Evolutionary conservation across 2,113 vertebrate genomes (phyloP).

Genomic region (Carettochelys insculpta): DNA sequence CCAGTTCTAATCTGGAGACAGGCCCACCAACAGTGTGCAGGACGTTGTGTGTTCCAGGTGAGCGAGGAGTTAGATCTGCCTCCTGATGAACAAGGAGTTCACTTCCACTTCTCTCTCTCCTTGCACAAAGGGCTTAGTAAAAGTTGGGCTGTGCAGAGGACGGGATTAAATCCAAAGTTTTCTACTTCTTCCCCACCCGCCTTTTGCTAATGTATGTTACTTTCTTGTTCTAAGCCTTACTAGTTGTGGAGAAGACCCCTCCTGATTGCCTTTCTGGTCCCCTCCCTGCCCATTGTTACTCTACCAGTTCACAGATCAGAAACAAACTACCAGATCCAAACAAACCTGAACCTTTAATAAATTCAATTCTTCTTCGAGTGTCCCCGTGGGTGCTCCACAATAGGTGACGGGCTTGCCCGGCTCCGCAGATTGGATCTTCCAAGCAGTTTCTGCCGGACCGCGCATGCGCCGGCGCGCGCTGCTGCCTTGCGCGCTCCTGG

Average conservation of each 20-base stretch:
- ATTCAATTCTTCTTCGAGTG: no score
- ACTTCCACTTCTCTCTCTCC: background rate
- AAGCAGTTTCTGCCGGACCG: no score
- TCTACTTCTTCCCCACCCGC: no score
- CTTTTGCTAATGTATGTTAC: background rate
- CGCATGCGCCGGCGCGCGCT: no score
- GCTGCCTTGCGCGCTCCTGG: no score
- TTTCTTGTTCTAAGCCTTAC: background rate
- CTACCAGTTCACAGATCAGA: background rate
- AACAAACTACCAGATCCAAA: background rate
- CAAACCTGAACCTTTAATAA: background rate
- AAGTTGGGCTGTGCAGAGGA: background rate
- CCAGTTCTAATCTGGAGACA: background rate
- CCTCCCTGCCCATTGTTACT: background rate
- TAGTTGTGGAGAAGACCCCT: background rate
- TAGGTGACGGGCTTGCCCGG: no score
- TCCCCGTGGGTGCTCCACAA: no score
- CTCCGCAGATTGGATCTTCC: no score
- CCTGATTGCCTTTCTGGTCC: background rate
- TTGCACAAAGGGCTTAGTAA: background rate
- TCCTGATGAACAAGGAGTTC: background rate
- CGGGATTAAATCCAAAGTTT: background rate
- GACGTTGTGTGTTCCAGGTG: background rate
- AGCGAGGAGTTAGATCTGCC: accelerated
- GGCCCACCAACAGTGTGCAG: background rate